These are phyloP conservation scores for Hypothenemus hampei DNA, from an alignment of 1,140 invertebrate genomes.

Conservation along the genomic window DNA sequence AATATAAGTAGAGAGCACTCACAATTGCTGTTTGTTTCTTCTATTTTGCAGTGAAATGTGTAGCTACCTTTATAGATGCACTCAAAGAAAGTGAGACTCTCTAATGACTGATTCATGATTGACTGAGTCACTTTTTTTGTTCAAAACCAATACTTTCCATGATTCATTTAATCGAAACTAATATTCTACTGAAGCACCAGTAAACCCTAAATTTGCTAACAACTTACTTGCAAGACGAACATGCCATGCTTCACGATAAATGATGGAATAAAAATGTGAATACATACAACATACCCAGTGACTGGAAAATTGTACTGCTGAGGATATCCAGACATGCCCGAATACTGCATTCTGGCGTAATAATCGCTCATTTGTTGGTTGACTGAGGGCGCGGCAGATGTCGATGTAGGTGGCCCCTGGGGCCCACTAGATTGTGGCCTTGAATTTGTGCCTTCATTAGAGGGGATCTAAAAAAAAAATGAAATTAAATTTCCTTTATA, in stretches of 20 bases:
- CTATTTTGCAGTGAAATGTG: too few species aligned
- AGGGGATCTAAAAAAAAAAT: neutral
- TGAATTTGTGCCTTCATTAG: constrained; percentile 30
- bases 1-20: neutral
- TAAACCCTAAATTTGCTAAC: neutral
- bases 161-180: neutral
- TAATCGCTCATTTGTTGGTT: constrained; percentile 33
- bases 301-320: constrained; percentile 36
- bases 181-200: neutral
- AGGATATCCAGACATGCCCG: constrained; percentile 32
- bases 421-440: constrained; percentile 30
- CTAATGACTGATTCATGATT: too few species aligned
- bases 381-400: constrained; percentile 18
- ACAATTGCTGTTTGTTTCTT: too few species aligned
- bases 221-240: neutral
- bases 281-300: constrained; percentile 31
- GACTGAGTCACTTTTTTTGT: neutral
- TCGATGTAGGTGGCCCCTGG: constrained; percentile 2
- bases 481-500: neutral
- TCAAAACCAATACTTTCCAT: neutral
- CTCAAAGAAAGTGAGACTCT: too few species aligned
- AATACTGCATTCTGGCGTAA: constrained; percentile 35
- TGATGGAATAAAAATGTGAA: constrained; percentile 22
- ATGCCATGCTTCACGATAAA: constrained; percentile 7
- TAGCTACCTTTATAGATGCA: too few species aligned